Evolutionary conservation across 2,113 vertebrate species (phyloP).

Genomic region (Apaloderma vittatum): DNA sequence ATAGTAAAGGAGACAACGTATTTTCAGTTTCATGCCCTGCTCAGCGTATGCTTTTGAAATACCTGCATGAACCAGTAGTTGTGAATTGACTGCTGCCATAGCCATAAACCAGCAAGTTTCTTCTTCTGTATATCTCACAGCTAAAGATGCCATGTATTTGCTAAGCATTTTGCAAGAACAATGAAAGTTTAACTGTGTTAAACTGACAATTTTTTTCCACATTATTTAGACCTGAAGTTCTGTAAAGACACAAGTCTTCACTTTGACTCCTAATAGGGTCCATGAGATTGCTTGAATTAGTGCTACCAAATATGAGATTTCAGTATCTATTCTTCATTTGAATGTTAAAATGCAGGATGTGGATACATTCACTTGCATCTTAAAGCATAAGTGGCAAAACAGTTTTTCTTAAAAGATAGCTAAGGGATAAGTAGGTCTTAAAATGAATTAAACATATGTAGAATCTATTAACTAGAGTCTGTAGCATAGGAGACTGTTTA

Average conservation of each 20-base stretch:
- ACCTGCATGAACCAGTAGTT: not conserved
- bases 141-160: not conserved
- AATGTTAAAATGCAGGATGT: not conserved
- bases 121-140: not conserved
- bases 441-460: not conserved
- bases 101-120: not conserved
- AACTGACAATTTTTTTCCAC: not conserved
- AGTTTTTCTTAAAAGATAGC: not conserved
- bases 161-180: not conserved
- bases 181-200: not conserved
- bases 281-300: not conserved
- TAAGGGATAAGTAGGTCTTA: not conserved
- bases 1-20: not conserved
- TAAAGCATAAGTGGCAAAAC: not conserved
- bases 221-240: not conserved
- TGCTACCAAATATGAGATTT: not conserved
- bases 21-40: not conserved
- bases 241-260: not conserved
- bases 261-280: not conserved
- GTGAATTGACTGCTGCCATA: not conserved
- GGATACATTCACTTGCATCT: not conserved
- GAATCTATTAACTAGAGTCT: constrained; percentile 12
- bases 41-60: not conserved
- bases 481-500: not conserved
- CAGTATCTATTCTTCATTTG: not conserved